These are phyloP conservation scores for Tipula lateralis DNA, from an alignment of 2,888 invertebrate species.

Conservation along the genomic window DNA sequence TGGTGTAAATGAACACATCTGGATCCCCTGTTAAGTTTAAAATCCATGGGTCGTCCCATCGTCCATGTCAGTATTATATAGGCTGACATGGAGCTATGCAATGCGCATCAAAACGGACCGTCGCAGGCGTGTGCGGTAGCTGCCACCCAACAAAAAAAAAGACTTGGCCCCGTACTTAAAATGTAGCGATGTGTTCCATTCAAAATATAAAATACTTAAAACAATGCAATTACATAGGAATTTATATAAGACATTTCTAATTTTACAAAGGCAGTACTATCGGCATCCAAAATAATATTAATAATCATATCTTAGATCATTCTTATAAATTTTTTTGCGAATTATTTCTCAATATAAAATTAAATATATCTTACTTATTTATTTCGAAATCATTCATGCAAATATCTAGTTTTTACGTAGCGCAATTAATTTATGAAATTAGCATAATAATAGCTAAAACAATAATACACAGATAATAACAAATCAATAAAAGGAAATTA, in stretches of 20 bases:
- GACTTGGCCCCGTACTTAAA: no score
- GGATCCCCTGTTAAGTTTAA: no score
- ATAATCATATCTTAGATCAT: background rate
- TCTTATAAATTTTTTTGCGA: background rate
- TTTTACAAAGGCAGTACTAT: background rate
- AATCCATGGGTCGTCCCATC: no score
- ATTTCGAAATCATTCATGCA: background rate
- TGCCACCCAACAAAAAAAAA: no score
- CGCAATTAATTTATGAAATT: background rate
- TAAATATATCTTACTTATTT: background rate
- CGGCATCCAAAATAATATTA: background rate
- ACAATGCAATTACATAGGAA: no score
- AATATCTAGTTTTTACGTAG: background rate
- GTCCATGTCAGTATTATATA: no score
- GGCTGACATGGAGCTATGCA: no score
- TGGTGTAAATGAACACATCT: no score
- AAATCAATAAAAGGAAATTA: slow-evolving; percentile 1
- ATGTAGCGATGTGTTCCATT: no score
- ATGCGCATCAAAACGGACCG: no score
- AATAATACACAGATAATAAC: background rate
- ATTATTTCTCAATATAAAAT: background rate
- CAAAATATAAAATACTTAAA: no score
- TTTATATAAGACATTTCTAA: background rate
- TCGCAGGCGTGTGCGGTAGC: no score
- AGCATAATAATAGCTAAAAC: background rate